These are phyloP conservation scores for Cyclopterus lumpus DNA, from an alignment of 2,797 vertebrate species.

Conservation along the genomic window DNA sequence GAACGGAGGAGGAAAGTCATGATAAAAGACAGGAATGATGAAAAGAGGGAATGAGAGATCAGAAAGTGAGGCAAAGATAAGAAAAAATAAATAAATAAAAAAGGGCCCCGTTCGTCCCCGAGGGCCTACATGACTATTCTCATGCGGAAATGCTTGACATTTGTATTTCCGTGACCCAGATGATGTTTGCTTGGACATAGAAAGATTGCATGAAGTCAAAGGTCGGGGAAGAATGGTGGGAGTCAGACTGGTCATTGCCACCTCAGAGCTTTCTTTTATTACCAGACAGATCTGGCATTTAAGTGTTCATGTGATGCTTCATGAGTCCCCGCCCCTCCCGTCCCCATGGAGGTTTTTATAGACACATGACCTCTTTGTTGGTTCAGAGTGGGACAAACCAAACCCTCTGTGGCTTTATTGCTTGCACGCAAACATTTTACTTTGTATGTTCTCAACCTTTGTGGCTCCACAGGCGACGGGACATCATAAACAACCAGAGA, in stretches of 20 bases:
- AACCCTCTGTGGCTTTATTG: slow-evolving; percentile 28
- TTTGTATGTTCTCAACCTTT: slow-evolving; percentile 41
- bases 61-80: slow-evolving; percentile 5
- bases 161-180: slow-evolving; percentile 54
- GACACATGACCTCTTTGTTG: slow-evolving; percentile 50
- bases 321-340: not conserved
- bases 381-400: slow-evolving; percentile 40
- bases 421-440: slow-evolving; percentile 27
- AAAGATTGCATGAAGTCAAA: slow-evolving; percentile 55
- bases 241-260: slow-evolving; percentile 41
- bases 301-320: slow-evolving; percentile 22
- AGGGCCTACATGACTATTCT: slow-evolving; percentile 47
- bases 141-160: slow-evolving; percentile 54
- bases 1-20: not conserved
- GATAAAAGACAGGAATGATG: not conserved
- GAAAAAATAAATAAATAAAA: slow-evolving; percentile 6
- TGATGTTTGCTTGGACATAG: slow-evolving; percentile 56
- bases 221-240: slow-evolving; percentile 37
- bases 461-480: slow-evolving; percentile 26
- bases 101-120: slow-evolving; percentile 14
- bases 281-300: slow-evolving; percentile 60
- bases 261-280: slow-evolving; percentile 50
- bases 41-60: not conserved
- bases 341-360: slow-evolving; percentile 16
- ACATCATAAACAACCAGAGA: slow-evolving; percentile 36